Evolutionary conservation across 2,797 vertebrate genomes (phyloP), one percentile per base, ranked within the genome.

Genomic region (Leptoclinus maculatus): DNA sequence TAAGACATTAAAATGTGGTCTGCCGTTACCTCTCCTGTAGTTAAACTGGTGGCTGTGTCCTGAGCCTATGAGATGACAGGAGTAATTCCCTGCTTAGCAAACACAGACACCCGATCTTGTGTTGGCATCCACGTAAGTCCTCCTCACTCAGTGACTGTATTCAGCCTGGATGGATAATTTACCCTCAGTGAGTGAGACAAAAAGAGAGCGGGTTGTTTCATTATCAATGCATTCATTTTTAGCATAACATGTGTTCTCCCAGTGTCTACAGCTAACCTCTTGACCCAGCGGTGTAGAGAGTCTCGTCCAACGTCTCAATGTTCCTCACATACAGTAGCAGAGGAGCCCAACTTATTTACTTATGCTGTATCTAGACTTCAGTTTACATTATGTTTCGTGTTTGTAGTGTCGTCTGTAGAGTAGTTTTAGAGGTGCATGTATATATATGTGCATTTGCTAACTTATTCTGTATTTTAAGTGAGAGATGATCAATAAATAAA

Each of bases 51-150:
- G 39, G 12, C 70, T 79, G 51, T 39, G 49, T 74, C 57, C 63
- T 56, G 70, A 34, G 59, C 51, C 66, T 36, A 53, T 51, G 9
- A 58, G 64, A 74, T 82, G 78, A 89, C 79, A 79, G 71, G 57
- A 83, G 68, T 74, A 67, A 81, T 85, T 83, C 64, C 80, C 70
- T 66, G 34, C 74, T 83, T 73, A 67, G 34, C 73, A 73, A 78
- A 83, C 69, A 81, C 56, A 70, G 82, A 91, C 70, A 88, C 74
- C 63, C 56, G 76, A 91, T 88, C 82, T 65, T 59, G 57, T 64
- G 32, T 78, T 85, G 77, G 72, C 76, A 75, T 83, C 69, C 13
- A 16, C 54, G 67, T 8, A 66, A 76, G 53, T 66, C 70, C 76
- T 78, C 64, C 58, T 79, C 71, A 57, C 54, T 87, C 76, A 69